Conservation (phyloP, 2,888 invertebrate genomes). For the Parasteatoda lunata region DNA sequence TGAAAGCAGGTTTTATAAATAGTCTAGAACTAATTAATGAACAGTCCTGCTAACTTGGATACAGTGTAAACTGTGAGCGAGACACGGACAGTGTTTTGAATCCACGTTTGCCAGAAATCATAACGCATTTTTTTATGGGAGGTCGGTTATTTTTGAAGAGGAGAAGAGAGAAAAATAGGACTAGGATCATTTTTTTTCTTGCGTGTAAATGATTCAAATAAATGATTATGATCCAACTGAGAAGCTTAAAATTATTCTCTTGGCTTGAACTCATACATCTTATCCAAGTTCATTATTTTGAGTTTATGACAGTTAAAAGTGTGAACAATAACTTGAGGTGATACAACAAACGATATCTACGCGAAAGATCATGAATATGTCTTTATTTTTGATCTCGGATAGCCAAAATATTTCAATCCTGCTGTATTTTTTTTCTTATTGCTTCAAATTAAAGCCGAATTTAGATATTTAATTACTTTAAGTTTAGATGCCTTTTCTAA, state of each 20-base stretch:
- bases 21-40: conserved; percentile 65
- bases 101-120: conserved; percentile 50
- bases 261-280: background rate
- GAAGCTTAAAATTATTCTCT: conserved; percentile 5
- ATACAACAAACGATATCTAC: background rate
- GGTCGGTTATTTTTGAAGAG: conserved; percentile 52
- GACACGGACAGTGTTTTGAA: conserved; percentile 42
- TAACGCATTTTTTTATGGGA: conserved; percentile 47
- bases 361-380: background rate
- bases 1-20: conserved; percentile 55
- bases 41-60: conserved; percentile 62
- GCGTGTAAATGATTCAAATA: background rate
- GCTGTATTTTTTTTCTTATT: no score
- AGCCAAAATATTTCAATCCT: no score
- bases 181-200: conserved; percentile 1
- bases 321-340: background rate
- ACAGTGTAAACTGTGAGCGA: conserved; percentile 54
- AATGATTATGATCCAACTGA: background rate
- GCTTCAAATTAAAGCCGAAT: no score
- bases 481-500: no score
- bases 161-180: conserved; percentile 43
- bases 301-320: conserved; percentile 1
- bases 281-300: background rate
- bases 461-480: no score
- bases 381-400: no score